Evolutionary conservation across 35 echinoderm and acorn worm genomes (phyloP).

Genomic region (Acanthaster planci): DNA sequence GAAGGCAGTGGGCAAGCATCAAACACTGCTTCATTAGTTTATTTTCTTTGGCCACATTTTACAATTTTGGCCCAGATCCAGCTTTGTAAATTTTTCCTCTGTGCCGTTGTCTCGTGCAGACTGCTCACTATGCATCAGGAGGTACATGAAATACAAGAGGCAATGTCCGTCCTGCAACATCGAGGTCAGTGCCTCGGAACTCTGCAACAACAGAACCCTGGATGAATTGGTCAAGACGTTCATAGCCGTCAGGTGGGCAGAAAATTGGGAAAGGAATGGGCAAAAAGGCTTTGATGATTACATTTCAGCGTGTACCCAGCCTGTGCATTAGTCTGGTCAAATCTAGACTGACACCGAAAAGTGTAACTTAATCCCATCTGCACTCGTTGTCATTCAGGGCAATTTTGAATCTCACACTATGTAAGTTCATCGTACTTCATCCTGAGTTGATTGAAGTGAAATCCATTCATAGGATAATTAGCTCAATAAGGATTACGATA

Average conservation of each 20-base stretch:
- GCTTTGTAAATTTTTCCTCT: neutral
- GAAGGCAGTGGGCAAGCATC: too few species aligned
- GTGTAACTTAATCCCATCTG: too few species aligned
- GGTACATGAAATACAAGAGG: constrained; percentile 87
- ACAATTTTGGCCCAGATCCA: too few species aligned
- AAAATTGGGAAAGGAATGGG: neutral
- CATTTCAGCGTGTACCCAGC: neutral
- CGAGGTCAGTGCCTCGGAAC: constrained; percentile 54
- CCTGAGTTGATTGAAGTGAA: too few species aligned
- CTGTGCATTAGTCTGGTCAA: neutral
- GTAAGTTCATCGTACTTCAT: too few species aligned
- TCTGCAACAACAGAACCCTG: constrained; percentile 82
- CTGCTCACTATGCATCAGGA: constrained; percentile 88
- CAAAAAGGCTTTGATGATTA: neutral
- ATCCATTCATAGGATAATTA: too few species aligned
- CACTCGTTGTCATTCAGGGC: too few species aligned
- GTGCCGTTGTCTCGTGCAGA: constrained; percentile 65
- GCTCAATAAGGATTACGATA: too few species aligned
- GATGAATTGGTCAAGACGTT: constrained; percentile 88
- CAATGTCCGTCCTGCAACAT: constrained; percentile 91
- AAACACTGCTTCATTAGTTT: too few species aligned
- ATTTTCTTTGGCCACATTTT: too few species aligned
- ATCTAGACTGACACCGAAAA: too few species aligned
- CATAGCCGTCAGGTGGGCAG: constrained; percentile 69
- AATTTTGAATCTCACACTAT: too few species aligned